Evolutionary conservation across 2,113 vertebrate species (phyloP).

Genomic region (Mustela nigripes): DNA sequence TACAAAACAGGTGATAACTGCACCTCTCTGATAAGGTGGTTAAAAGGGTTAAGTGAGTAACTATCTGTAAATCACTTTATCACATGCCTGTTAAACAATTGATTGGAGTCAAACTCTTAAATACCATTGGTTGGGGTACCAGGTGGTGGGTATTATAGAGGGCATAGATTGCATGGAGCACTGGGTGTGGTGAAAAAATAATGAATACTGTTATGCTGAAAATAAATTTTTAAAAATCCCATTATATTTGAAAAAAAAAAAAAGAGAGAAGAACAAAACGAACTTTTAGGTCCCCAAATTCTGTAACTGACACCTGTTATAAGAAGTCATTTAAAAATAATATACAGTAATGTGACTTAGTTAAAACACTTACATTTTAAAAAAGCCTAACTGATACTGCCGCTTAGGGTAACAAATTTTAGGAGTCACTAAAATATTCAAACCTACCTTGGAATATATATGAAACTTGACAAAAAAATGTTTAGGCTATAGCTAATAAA

Average conservation of each 20-base stretch:
- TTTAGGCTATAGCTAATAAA: constrained; percentile 32
- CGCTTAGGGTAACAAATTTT: neutral
- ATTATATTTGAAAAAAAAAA: no score
- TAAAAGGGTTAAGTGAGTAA: neutral
- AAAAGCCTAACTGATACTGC: neutral
- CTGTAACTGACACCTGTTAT: neutral
- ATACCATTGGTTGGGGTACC: neutral
- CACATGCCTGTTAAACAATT: neutral
- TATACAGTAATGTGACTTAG: neutral
- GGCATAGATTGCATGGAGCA: no score
- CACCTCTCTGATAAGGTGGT: neutral
- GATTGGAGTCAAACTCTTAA: constrained; percentile 28
- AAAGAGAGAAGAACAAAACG: neutral
- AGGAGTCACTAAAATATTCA: constrained; percentile 35
- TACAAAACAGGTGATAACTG: neutral
- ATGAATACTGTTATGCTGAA: no score
- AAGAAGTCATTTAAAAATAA: constrained; percentile 46
- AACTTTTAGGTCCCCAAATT: constrained; percentile 1
- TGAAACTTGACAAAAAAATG: neutral
- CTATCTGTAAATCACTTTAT: neutral
- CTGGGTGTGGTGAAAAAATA: no score
- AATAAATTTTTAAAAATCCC: no score
- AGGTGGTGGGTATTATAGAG: no score
- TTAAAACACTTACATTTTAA: neutral
- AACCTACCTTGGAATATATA: neutral